Percentiles rank a stretch among this genome's conserved stretches.
Conservation (phyloP, 2,797 vertebrate species). For the Gadopsis bispinosus region DNA sequence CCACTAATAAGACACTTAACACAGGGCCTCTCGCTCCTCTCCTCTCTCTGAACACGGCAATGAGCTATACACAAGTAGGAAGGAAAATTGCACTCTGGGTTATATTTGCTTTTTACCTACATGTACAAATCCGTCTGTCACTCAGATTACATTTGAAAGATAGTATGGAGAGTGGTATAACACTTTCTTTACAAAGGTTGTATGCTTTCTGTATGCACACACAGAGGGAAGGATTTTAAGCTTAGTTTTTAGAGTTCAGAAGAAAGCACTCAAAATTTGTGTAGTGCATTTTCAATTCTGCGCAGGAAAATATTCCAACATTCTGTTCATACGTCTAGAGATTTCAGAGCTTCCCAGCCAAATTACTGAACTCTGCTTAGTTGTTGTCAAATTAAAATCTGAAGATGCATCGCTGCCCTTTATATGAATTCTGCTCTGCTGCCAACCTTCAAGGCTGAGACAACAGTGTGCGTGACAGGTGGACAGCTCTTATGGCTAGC, state of each 20-base stretch:
- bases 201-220: slow-evolving; percentile 16
- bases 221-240: slow-evolving; percentile 9
- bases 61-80: slow-evolving; percentile 74
- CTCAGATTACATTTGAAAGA: slow-evolving; percentile 53
- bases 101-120: slow-evolving; percentile 74
- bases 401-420: neutral
- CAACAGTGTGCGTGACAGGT: slow-evolving; percentile 1
- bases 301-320: slow-evolving; percentile 20
- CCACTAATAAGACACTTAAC: slow-evolving; percentile 87
- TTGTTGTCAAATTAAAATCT: slow-evolving; percentile 25
- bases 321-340: slow-evolving; percentile 18
- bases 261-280: slow-evolving; percentile 27
- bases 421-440: slow-evolving; percentile 5
- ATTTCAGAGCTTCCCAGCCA: slow-evolving; percentile 21
- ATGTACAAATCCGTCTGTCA: slow-evolving; percentile 65
- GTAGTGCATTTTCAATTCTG: slow-evolving; percentile 20
- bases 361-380: slow-evolving; percentile 13
- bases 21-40: slow-evolving; percentile 76
- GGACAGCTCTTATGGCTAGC: neutral
- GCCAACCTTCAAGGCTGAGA: slow-evolving; percentile 18
- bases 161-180: slow-evolving; percentile 28
- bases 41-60: slow-evolving; percentile 67
- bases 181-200: slow-evolving; percentile 22
- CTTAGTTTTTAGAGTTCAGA: neutral
- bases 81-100: slow-evolving; percentile 71